Base-by-base conservation (phyloP, 2,888 invertebrate species). In the Gerris lacustris region DNA sequence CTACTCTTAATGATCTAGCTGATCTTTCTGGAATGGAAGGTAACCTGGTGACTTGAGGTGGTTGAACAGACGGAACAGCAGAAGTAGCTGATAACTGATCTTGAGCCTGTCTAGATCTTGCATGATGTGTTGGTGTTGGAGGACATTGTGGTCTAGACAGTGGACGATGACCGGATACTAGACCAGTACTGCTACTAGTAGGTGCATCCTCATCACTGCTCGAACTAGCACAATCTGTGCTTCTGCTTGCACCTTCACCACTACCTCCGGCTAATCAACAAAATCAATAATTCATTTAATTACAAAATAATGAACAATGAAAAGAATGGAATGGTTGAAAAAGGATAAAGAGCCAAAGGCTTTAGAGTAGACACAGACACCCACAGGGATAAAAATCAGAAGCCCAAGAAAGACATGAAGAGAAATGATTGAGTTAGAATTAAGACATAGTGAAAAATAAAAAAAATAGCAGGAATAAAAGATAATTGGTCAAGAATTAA, bases 101-200 rank as follows among this genome's bases (percentile, higher is more conserved):
- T 17, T 64, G 31, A 11, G 18, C 44, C 1, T 73, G 63, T 17
- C 70, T 47, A 18, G 69, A 75, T 11, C 76, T 70, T 6, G 91
- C 90, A 78, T 91, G 92, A 80, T 93, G 93, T 0, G 92, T 93
- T 0, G 93, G 93, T 0, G 93, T 93, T 0, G 93, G 93, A 5
- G 92, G 92, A 78, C 92, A 92, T 74, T 91, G 87, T 0, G 88
- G 85, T 64, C 84, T 82, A 67, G 76, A 11, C 55, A 18, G 43
- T 55, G 15, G 15, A 9, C 55, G 9, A 55, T 55, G 55, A 55
- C 55, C 55, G 15, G 55, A 55, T 55, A 55, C 9, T 55, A 55
- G 15, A 55, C 55, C 55, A 70, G 64, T 64, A 31, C n/a, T 9
- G 7, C n/a, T 64, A 18, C 15, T 9, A 9, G n/a, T n/a, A n/a